phyloP scores from a whole-genome alignment of 2,113 vertebrate species.

The Neodontobutis hainanensis region DNA sequence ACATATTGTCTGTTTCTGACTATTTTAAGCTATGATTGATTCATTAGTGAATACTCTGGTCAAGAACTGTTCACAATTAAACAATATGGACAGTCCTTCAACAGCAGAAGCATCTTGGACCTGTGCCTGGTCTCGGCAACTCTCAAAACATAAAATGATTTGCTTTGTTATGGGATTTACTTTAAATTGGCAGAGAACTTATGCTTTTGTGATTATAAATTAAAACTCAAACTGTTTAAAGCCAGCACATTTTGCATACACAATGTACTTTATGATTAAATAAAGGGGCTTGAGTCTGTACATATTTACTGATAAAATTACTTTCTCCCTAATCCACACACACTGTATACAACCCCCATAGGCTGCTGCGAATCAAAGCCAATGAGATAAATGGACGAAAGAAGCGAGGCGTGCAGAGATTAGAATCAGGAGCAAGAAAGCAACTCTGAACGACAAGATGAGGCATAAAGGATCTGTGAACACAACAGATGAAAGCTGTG shows the following conservation, averaged over 20 bases:
- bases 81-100: background rate
- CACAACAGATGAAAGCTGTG: slow-evolving; percentile 13
- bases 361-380: slow-evolving; percentile 41
- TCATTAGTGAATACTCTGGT: background rate
- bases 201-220: background rate
- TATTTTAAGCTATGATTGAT: background rate
- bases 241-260: background rate
- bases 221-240: background rate
- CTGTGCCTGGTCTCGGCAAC: background rate
- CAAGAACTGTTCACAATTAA: background rate
- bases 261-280: background rate
- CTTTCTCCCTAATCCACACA: slow-evolving; percentile 13
- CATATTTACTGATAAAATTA: slow-evolving; percentile 34
- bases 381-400: slow-evolving; percentile 12
- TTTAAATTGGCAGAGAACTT: background rate
- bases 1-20: too few relatives aligned
- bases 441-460: slow-evolving; percentile 16
- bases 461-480: background rate
- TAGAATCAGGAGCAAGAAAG: slow-evolving; percentile 21
- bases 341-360: slow-evolving; percentile 20
- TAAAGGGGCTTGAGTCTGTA: background rate
- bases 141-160: background rate
- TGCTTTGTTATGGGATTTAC: slow-evolving; percentile 5
- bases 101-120: background rate
- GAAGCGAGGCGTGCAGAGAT: slow-evolving; percentile 21